These are phyloP conservation scores for Orycteropus afer DNA, from an alignment of 2,113 vertebrate species.

Conservation along the genomic window DNA sequence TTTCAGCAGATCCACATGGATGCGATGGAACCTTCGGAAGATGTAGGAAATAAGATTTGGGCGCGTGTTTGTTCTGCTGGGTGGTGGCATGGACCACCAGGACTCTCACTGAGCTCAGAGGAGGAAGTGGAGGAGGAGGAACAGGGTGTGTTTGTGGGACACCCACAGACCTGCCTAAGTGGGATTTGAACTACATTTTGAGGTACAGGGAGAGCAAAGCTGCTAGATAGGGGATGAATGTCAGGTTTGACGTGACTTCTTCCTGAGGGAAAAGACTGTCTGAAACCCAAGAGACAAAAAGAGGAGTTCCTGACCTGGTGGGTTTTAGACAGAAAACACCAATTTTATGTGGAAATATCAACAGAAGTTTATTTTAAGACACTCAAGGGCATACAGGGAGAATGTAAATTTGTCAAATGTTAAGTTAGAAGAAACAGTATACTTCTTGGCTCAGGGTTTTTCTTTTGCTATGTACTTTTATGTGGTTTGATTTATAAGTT, in stretches of 20 bases:
- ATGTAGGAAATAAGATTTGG: not conserved
- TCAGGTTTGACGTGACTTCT: constrained; percentile 50
- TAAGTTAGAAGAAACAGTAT: constrained; percentile 20
- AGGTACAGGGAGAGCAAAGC: constrained; percentile 12
- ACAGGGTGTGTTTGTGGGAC: not conserved
- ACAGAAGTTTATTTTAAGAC: constrained; percentile 50
- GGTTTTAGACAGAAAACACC: not conserved
- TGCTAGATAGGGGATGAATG: not conserved
- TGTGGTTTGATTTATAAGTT: not conserved
- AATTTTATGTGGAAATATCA: constrained; percentile 13
- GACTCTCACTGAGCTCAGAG: not conserved
- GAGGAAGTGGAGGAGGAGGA: not conserved
- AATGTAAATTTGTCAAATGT: constrained; percentile 38
- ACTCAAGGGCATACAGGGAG: constrained; percentile 30
- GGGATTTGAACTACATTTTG: constrained; percentile 6
- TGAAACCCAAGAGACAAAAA: constrained; percentile 1
- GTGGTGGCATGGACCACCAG: not conserved
- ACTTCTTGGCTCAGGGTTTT: not conserved
- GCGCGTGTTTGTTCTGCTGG: not conserved
- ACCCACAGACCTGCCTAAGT: not conserved
- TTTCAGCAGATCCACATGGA: too few relatives aligned
- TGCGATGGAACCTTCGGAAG: not conserved
- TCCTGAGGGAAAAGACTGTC: constrained; percentile 42
- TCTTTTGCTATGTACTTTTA: not conserved
- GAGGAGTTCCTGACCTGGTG: not conserved